phyloP scores from a whole-genome alignment of 2,888 invertebrate genomes.

The Sinotaia quadrata region DNA sequence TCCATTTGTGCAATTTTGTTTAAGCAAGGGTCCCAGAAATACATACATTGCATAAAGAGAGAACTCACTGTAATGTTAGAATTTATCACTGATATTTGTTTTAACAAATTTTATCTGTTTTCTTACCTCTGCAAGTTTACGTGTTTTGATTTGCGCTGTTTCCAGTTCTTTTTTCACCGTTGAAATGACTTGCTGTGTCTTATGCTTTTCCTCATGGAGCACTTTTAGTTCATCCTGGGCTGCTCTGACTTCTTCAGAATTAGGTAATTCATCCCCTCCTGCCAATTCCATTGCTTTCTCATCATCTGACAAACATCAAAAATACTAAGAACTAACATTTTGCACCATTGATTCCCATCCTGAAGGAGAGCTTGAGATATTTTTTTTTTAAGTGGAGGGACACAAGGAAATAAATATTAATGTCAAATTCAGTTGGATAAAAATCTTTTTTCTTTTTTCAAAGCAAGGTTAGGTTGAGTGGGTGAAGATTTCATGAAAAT shows the following conservation, averaged over 20 bases:
- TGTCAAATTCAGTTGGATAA: too few species aligned
- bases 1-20: too few species aligned
- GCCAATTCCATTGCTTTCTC: slow-evolving; percentile 38
- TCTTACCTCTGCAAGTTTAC: slow-evolving; percentile 86
- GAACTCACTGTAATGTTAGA: too few species aligned
- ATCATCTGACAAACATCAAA: slow-evolving; percentile 29
- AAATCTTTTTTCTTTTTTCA: background rate
- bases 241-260: slow-evolving; percentile 62
- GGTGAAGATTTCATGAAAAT: too few species aligned
- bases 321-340: background rate
- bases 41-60: too few species aligned
- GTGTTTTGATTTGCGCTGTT: slow-evolving; percentile 83
- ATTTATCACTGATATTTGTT: too few species aligned
- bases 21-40: too few species aligned
- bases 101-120: too few species aligned
- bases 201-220: slow-evolving; percentile 88
- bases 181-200: slow-evolving; percentile 83
- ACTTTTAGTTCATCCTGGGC: slow-evolving; percentile 75
- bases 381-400: too few species aligned
- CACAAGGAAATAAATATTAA: too few species aligned
- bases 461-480: background rate
- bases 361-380: too few species aligned
- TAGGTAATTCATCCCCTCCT: slow-evolving; percentile 49
- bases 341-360: too few species aligned
- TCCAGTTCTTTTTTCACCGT: slow-evolving; percentile 87